Base-by-base conservation (phyloP, 2,888 invertebrate species). In the Petrolisthes manimaculis region DNA sequence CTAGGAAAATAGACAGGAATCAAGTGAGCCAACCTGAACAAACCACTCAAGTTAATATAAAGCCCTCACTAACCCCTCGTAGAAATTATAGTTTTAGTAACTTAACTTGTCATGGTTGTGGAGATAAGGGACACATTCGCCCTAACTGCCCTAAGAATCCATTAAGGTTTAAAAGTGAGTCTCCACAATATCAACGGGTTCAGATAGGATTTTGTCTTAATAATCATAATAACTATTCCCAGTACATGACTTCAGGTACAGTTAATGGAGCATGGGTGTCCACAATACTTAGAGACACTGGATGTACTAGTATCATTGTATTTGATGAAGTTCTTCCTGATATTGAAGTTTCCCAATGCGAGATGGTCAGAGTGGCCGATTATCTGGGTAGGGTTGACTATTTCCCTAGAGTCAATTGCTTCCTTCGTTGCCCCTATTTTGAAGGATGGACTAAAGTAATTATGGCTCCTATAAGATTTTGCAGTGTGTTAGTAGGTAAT, bases 391-490 rank as follows among this genome's bases (percentile, higher is more conserved):
- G 61, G 4, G 54, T 55, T 55, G 75, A 81, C 81, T n/a, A 9
- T 18, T 80, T 81, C 55, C 86, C 74, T 0, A 4, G 8, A 21
- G 86, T 80, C 0, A 21, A 24, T 6, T 80, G 86, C 18, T 80
- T 71, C 54, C 37, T 86, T 2, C 8, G 53, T 9, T 82, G 86
- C 61, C 67, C 71, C 24, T 86, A 55, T 24, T 86, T 14, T 77
- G 12, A 14, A 9, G 75, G 86, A 4, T 86, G 82, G 86, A 21
- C 37, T 21, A 51, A 75, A 14, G 81, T 53, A 0, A 37, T 75
- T 0, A 24, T 67, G 55, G 82, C 75, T 9, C 86, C 86, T 4
- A n/a, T 82, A 8, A 82, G 82, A 56, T 86, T 71, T 75, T 71
- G 56, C 8, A 37, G 55, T 12, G 75, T 82, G 2, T 71, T 81